A percentile compares a stretch with the other conserved stretches of the same genome.
phyloP scores from a whole-genome alignment of 2,888 invertebrate species.

The Microctonus hyperodae region DNA sequence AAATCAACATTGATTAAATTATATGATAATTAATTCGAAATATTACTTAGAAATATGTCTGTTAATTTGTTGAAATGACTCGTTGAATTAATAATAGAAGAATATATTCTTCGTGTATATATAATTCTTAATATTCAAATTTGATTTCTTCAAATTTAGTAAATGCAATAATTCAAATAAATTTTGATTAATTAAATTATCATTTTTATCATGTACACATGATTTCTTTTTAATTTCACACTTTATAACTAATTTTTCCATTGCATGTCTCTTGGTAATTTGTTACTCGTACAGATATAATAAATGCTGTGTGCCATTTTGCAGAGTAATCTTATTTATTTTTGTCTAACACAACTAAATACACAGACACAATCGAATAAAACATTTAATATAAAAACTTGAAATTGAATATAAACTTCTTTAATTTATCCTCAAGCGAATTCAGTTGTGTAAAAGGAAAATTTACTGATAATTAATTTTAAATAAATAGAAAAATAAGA shows the following conservation, averaged over 20 bases:
- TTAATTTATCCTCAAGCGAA: too few species aligned
- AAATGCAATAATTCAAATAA: neutral
- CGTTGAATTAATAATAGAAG: too few species aligned
- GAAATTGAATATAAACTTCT: too few species aligned
- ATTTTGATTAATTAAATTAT: neutral
- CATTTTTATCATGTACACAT: neutral
- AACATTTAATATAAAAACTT: too few species aligned
- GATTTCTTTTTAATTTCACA: slow-evolving; percentile 1
- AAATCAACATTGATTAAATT: neutral
- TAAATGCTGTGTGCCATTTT: slow-evolving; percentile 17
- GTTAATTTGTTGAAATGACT: too few species aligned
- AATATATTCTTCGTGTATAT: neutral
- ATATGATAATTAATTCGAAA: too few species aligned
- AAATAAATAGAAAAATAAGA: too few species aligned
- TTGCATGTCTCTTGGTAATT: slow-evolving; percentile 14
- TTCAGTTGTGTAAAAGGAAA: too few species aligned
- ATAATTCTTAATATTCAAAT: neutral
- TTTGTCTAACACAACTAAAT: too few species aligned
- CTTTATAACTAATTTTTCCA: neutral
- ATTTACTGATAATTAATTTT: too few species aligned
- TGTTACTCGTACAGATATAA: slow-evolving; percentile 19
- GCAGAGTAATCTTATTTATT: neutral
- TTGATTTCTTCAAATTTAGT: neutral
- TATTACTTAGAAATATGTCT: neutral
- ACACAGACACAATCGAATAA: too few species aligned